A percentile compares a stretch with the other conserved stretches of the same genome.
Evolutionary conservation across 2,113 vertebrate genomes (phyloP).

Genomic region (Aramus guarauna): DNA sequence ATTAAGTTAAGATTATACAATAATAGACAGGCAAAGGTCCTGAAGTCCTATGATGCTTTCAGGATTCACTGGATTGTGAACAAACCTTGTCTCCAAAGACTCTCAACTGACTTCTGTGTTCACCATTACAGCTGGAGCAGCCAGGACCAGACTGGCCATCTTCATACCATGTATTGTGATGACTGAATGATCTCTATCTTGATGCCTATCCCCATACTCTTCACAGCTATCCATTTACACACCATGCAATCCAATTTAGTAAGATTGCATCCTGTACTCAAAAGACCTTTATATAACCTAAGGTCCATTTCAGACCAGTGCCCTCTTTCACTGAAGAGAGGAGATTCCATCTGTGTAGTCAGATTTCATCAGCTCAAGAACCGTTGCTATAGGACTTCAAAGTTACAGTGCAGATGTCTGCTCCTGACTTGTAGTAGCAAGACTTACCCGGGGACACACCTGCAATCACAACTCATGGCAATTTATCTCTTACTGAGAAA

Average conservation of each 20-base stretch:
- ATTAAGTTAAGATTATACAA: not conserved
- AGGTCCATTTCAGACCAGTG: not conserved
- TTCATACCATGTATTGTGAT: not conserved
- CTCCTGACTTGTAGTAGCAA: not conserved
- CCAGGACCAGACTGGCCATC: not conserved
- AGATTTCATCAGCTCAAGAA: not conserved
- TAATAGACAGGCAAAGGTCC: not conserved
- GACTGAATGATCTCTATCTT: not conserved
- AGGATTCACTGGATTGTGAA: not conserved
- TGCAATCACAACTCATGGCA: not conserved
- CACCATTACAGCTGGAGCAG: not conserved
- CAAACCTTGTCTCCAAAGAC: not conserved
- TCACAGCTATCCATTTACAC: not conserved
- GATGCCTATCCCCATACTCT: fast-evolving
- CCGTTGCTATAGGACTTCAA: not conserved
- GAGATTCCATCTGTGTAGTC: not conserved
- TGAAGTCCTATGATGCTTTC: not conserved
- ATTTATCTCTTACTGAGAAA: not conserved
- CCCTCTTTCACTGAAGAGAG: not conserved
- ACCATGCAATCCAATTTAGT: not conserved
- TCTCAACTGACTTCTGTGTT: not conserved
- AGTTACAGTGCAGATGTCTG: not conserved
- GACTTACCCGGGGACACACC: fast-evolving
- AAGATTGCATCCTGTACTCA: not conserved
- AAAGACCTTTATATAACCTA: not conserved